Evolutionary conservation across 2,888 invertebrate genomes (phyloP).

Genomic region (Chymomyza amoena): DNA sequence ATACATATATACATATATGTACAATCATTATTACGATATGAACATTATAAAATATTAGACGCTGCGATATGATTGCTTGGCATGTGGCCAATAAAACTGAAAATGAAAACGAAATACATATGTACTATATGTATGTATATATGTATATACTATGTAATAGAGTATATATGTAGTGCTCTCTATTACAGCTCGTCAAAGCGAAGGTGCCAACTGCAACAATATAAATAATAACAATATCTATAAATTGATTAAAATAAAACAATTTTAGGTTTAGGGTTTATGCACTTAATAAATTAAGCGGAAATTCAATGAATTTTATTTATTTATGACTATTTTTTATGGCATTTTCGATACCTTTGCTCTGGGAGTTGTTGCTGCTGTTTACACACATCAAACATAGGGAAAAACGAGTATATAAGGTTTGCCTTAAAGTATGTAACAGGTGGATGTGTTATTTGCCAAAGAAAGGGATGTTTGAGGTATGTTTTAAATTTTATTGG

Average conservation of each 20-base stretch:
- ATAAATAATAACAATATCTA: slow-evolving; percentile 17
- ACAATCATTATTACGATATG: slow-evolving; percentile 42
- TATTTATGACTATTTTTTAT: not conserved
- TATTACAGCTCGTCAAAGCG: slow-evolving; percentile 15
- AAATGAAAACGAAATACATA: slow-evolving; percentile 49
- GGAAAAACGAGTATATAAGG: too few relatives aligned
- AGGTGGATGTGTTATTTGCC: too few relatives aligned
- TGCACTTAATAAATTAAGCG: not conserved
- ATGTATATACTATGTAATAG: not conserved
- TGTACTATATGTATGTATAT: slow-evolving; percentile 23
- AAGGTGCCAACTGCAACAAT: slow-evolving; percentile 38
- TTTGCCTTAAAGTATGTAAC: too few relatives aligned
- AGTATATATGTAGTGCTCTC: not conserved
- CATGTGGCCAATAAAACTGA: slow-evolving; percentile 64
- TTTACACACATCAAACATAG: too few relatives aligned
- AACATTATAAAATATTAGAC: slow-evolving; percentile 56
- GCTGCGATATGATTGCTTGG: slow-evolving; percentile 54
- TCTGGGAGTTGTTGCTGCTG: too few relatives aligned
- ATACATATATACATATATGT: not conserved
- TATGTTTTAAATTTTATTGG: too few relatives aligned
- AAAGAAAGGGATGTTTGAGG: too few relatives aligned
- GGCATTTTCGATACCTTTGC: slow-evolving; percentile 18
- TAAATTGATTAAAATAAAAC: slow-evolving; percentile 28
- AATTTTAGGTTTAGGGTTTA: not conserved
- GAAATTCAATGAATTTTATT: not conserved